phyloP scores from a whole-genome alignment of 2,888 invertebrate species.

The Eretmocerus hayati region DNA sequence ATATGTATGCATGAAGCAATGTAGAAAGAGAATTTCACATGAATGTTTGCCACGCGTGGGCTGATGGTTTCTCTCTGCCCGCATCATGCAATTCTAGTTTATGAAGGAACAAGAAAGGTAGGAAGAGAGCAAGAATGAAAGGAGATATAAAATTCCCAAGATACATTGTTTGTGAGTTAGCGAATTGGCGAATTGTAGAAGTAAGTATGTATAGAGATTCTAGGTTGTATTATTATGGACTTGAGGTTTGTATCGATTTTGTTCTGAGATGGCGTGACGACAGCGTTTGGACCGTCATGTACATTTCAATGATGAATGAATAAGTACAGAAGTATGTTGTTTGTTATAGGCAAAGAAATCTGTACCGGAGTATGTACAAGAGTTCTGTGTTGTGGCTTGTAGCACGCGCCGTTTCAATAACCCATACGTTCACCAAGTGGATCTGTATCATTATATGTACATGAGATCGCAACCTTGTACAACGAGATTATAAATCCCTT shows the following conservation, averaged over 20 bases:
- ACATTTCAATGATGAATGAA: conserved; percentile 20
- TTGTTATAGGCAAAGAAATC: background rate
- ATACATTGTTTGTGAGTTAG: conserved; percentile 22
- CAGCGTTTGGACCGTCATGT: conserved; percentile 9
- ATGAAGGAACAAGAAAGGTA: no score
- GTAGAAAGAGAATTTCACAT: conserved; percentile 2
- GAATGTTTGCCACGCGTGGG: background rate
- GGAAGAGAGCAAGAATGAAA: background rate
- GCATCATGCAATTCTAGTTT: no score
- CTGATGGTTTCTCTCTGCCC: background rate
- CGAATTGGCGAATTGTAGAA: no score
- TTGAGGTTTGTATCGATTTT: background rate
- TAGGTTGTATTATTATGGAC: conserved; percentile 8
- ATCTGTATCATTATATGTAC: background rate
- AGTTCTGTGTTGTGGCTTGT: background rate
- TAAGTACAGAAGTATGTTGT: conserved; percentile 2
- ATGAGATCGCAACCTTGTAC: no score
- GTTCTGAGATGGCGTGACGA: conserved; percentile 9
- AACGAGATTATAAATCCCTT: no score
- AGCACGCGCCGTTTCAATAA: background rate
- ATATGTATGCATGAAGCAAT: no score
- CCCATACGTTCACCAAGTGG: background rate
- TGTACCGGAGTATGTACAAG: background rate
- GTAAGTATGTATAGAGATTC: conserved; percentile 9
- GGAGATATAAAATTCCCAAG: conserved; percentile 9